A percentile compares a stretch with the other conserved stretches of the same genome.
Evolutionary conservation across 1,140 invertebrate genomes (phyloP).

Genomic region (Heliconius himera): DNA sequence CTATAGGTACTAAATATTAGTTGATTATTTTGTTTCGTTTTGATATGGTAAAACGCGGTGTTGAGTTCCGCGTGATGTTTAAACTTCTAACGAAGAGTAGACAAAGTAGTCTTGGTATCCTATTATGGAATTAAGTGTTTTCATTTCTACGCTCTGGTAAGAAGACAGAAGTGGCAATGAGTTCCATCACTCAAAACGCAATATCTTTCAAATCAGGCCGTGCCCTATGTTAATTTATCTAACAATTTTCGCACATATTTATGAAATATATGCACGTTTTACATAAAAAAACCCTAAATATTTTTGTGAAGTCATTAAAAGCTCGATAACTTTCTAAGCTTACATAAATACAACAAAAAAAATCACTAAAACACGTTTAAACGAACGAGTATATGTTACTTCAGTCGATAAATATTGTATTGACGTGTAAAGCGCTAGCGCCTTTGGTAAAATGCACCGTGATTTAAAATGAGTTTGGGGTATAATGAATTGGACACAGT

Average conservation of each 20-base stretch:
- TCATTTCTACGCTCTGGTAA: too few relatives aligned
- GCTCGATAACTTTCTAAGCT: conserved; percentile 19
- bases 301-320: conserved; percentile 17
- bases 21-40: not conserved
- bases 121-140: too few relatives aligned
- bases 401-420: conserved; percentile 29
- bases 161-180: too few relatives aligned
- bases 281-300: not conserved
- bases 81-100: too few relatives aligned
- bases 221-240: not conserved
- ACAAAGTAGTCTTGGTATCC: too few relatives aligned
- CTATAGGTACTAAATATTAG: not conserved
- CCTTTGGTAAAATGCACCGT: not conserved
- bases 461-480: not conserved
- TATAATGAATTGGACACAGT: not conserved
- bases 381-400: not conserved
- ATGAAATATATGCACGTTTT: conserved; percentile 12
- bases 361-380: conserved; percentile 9
- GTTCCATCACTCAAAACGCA: too few relatives aligned
- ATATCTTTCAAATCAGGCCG: too few relatives aligned
- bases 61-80: too few relatives aligned
- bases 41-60: too few relatives aligned
- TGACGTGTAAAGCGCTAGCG: conserved; percentile 15
- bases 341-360: conserved; percentile 18
- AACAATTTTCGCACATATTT: not conserved